Base-by-base conservation (phyloP, 2,888 invertebrate species). In the Hypselothyrea guttata region DNA sequence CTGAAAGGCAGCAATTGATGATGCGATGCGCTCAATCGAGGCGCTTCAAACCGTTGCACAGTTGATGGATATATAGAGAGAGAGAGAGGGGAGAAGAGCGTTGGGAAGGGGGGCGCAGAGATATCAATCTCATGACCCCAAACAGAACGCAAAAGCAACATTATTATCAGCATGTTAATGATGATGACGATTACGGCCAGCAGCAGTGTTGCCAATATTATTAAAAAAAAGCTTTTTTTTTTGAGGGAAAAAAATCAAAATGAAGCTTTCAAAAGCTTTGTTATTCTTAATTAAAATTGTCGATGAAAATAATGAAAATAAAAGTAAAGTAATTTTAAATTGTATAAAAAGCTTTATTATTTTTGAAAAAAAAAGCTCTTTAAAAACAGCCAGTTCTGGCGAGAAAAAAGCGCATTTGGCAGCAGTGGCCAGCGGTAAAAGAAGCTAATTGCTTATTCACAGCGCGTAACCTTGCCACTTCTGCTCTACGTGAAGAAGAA, bases 381-480 rank as follows among this genome's bases (percentile, higher is more conserved):
- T n/a, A n/a, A n/a, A n/a, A n/a, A n/a, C n/a, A n/a, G n/a, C n/a
- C n/a, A n/a, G n/a, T n/a, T n/a, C n/a, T n/a, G n/a, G n/a, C n/a
- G n/a, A n/a, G n/a, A n/a, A n/a, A n/a, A n/a, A n/a, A n/a, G n/a
- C n/a, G n/a, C n/a, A n/a, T n/a, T n/a, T n/a, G n/a, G n/a, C n/a
- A n/a, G n/a, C n/a, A n/a, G n/a, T n/a, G n/a, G n/a, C n/a, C n/a
- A n/a, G n/a, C n/a, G n/a, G n/a, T n/a, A n/a, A n/a, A n/a, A 60
- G 18, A 18, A 65, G 71, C 85, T 78, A 78, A 84, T 78, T 78
- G 75, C 62, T 78, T 78, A 78, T 78, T 75, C 78, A 75, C 71
- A 78, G 64, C 78, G 83, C 78, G 68, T 78, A 78, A 78, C 78
- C 78, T 78, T 78, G 78, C 83, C 83, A 82, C 67, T 82, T 74